Base-by-base conservation (phyloP, 2,113 vertebrate genomes). In the Aegypius monachus region DNA sequence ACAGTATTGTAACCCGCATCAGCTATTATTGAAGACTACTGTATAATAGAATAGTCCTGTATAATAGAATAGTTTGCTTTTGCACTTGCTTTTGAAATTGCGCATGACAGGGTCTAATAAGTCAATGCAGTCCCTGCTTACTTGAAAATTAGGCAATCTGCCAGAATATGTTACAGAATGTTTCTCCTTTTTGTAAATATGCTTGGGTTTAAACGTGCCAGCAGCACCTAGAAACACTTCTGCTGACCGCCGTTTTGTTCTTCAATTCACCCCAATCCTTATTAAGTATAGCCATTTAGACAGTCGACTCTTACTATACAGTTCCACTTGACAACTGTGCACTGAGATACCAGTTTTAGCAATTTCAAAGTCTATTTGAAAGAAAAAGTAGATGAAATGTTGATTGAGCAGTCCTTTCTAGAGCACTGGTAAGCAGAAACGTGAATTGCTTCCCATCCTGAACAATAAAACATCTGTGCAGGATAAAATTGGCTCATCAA, bases 381-480 rank as follows among this genome's bases (percentile, higher is more conserved):
- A 80, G 81, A 86, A 47, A 73, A 75, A 85, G 50, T 87, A 31
- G 13, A 47, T 70, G 88, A 95, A 94, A 81, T 88, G 84, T 92
- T 95, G 87, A 95, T 94, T 86, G 93, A 96, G 88, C 74, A 81
- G 38, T 82, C 81, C 78, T 87, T 95, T 95, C 86, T 80, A 63
- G 58, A 95, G 45, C 58, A 77, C 32, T 86, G 58, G 77, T 90
- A 96, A 88, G 78, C 91, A 93, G 91, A 96, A 95, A 80, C 2
- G 3, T 91, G 91, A 96, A 91, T 91, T 91, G 87, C 94, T 90
- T 96, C 85, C 74, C 38, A 66, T 95, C 66, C 94, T 83, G 55
- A 96, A 88, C 62, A 90, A 90, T 73, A 87, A 86, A 95, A 93
- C 91, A 96, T 89, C 95, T 97, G 94, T 93, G 89, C 55, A 86